Evolutionary conservation across 2,888 invertebrate species (phyloP), one percentile per base, ranked within the genome.

Genomic region (Amblyteles armatorius): DNA sequence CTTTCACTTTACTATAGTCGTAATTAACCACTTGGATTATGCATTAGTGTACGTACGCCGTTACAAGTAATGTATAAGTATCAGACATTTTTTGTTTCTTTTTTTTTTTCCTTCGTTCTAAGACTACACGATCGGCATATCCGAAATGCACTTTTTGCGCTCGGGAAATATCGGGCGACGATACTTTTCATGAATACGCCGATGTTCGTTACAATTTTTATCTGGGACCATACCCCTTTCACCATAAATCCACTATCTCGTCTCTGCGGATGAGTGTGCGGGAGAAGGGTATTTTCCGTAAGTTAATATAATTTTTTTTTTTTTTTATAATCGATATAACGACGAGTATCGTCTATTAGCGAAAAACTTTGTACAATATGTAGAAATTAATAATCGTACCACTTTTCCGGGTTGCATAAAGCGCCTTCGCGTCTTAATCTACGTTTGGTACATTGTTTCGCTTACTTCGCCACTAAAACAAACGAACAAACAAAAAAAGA

Each of bases 201-300:
- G 60, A 82, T 63, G n/a, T 63, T 2, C 13, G 5, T 79, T n/a
- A 65, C 22, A 76, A 79, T 60, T 82, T 73, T 6, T 60, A 40
- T 71, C 60, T 74, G 88, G 91, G 91, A 92, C 90, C 85, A 90
- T 89, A 92, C 88, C 91, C 92, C 89, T 92, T 92, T 92, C 92
- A 89, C 92, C 91, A 92, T 92, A 92, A 92, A 92, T 90, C 90
- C 92, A 92, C 92, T 92, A 92, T 92, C 92, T 86, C 91, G 79
- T 89, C 92, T 88, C 92, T 92, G 92, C 89, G 89, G 91, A 92
- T 92, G 91, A 92, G 92, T 92, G 92, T 90, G 87, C 88, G 92
- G 91, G 91, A 92, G 90, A 92, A 90, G 92, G 90, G 87, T 92
- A 91, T 90, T 88, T 92, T 92, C 92, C 92, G 78, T 82, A 74